These are phyloP conservation scores for Dasysyrphus albostriatus DNA, from an alignment of 2,888 invertebrate genomes.

Conservation along the genomic window DNA sequence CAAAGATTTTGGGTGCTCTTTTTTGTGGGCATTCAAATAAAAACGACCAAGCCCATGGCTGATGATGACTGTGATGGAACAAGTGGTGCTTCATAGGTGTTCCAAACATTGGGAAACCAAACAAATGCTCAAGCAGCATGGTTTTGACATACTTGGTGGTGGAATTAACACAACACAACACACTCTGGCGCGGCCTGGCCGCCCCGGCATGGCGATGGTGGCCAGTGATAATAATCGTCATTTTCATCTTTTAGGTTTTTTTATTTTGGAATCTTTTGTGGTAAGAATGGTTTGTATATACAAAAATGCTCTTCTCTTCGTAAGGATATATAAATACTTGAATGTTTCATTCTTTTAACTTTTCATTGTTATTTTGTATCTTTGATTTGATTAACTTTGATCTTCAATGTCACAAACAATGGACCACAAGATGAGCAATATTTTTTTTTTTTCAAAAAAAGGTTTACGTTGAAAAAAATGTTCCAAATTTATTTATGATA, in stretches of 20 bases:
- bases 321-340: neutral
- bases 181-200: slow-evolving; percentile 27
- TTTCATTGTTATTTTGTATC: neutral
- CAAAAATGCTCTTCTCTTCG: too few relatives aligned
- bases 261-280: slow-evolving; percentile 51
- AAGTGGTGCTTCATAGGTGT: slow-evolving; percentile 75
- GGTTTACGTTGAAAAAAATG: too few relatives aligned
- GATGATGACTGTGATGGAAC: slow-evolving; percentile 8
- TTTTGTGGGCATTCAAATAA: slow-evolving; percentile 7
- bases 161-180: slow-evolving; percentile 74
- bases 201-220: neutral
- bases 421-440: neutral
- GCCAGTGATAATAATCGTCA: slow-evolving; percentile 59
- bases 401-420: neutral
- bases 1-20: slow-evolving; percentile 33
- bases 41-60: slow-evolving; percentile 58
- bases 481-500: too few relatives aligned
- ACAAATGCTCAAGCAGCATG: slow-evolving; percentile 71
- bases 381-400: neutral
- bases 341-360: neutral
- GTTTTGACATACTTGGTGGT: slow-evolving; percentile 71
- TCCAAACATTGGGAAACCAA: slow-evolving; percentile 74
- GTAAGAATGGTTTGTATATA: neutral
- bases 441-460: neutral
- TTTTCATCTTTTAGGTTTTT: slow-evolving; percentile 52